phyloP scores from a whole-genome alignment of 2,888 invertebrate genomes.

The Drosophila flavopinicola region DNA sequence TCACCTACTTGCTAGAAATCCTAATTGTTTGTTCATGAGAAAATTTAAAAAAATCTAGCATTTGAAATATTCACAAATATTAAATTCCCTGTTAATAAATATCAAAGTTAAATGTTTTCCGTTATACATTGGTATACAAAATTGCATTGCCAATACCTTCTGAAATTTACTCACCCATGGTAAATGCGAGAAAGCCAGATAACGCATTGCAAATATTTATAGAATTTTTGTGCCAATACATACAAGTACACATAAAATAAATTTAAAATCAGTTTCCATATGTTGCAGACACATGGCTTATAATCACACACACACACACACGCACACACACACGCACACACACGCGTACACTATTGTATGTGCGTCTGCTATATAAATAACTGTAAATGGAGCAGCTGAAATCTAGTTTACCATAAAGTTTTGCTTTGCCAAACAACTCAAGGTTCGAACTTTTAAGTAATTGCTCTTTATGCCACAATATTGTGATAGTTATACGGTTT shows the following conservation, averaged over 20 bases:
- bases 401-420: conserved; percentile 63
- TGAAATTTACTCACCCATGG: not conserved
- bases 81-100: no score
- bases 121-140: no score
- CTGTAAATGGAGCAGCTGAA: conserved; percentile 52
- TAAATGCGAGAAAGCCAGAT: not conserved
- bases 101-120: no score
- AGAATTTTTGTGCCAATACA: conserved; percentile 19
- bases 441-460: conserved; percentile 61
- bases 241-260: conserved; percentile 19
- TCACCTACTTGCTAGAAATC: no score
- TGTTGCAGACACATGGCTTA: conserved; percentile 1
- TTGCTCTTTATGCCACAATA: conserved; percentile 74
- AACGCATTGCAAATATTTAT: conserved; percentile 8
- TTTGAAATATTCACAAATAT: no score
- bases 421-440: conserved; percentile 49
- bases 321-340: not conserved
- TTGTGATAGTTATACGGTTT: conserved; percentile 36
- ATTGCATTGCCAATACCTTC: no score
- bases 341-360: not conserved
- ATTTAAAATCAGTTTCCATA: conserved; percentile 2
- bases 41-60: no score
- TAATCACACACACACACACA: not conserved
- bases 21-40: no score
- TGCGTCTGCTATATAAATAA: conserved; percentile 51